Conservation (phyloP, 2,113 vertebrate genomes). For the Bagarius yarrelli region DNA sequence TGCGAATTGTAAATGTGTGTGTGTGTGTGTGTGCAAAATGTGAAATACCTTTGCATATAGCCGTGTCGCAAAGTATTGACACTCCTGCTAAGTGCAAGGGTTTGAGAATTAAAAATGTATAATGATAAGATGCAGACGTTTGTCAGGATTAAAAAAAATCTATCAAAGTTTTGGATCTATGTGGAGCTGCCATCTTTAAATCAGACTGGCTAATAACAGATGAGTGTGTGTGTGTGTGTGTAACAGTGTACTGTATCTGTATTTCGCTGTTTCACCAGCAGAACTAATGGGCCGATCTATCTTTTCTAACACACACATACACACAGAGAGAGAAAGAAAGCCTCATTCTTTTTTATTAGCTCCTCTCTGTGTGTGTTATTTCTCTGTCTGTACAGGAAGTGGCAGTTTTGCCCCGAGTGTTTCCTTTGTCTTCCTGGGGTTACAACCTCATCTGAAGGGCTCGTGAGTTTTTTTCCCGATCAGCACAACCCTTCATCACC, state of each 20-base stretch:
- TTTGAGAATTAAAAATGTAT: not conserved
- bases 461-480: conserved; percentile 38
- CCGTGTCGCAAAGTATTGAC: not conserved
- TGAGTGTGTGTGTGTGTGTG: not conserved
- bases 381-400: conserved; percentile 46
- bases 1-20: no score
- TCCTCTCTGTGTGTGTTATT: conserved; percentile 38
- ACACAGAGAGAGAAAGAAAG: not conserved
- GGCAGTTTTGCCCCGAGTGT: conserved; percentile 39
- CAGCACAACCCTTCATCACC: conserved; percentile 17
- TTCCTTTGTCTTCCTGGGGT: conserved; percentile 49
- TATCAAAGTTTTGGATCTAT: not conserved
- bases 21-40: not conserved
- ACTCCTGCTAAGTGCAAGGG: not conserved
- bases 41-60: not conserved
- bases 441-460: conserved; percentile 49
- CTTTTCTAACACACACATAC: not conserved
- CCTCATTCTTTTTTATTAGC: conserved; percentile 11
- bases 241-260: conserved; percentile 33
- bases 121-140: not conserved
- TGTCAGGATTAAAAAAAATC: not conserved
- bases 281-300: conserved; percentile 35
- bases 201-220: not conserved
- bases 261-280: conserved; percentile 27
- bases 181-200: conserved; percentile 23